A percentile compares a stretch with the other conserved stretches of the same genome.
phyloP scores from a whole-genome alignment of 2,888 invertebrate genomes.

The Cyclophora albipunctata region DNA sequence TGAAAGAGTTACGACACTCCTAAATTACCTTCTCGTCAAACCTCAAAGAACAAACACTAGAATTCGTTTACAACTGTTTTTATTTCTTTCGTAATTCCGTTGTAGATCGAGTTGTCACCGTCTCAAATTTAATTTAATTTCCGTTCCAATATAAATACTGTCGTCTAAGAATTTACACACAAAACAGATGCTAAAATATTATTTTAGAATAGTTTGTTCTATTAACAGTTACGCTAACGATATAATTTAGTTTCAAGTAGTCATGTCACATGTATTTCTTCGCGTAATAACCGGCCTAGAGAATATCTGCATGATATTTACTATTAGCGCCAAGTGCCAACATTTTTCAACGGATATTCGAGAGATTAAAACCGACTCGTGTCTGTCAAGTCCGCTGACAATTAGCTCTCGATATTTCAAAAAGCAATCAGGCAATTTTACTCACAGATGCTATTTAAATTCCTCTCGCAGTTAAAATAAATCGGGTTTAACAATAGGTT shows the following conservation, averaged over 20 bases:
- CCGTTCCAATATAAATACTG: slow-evolving; percentile 28
- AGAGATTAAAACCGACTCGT: too few relatives aligned
- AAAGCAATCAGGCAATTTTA: too few relatives aligned
- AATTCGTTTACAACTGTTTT: slow-evolving; percentile 20
- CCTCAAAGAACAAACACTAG: slow-evolving; percentile 17
- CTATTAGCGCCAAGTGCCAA: background rate
- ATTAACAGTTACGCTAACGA: slow-evolving; percentile 10
- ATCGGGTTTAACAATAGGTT: too few relatives aligned
- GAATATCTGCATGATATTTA: background rate
- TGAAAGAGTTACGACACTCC: slow-evolving; percentile 10
- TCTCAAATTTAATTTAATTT: slow-evolving; percentile 25
- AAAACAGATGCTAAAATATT: slow-evolving; percentile 29
- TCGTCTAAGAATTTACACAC: slow-evolving; percentile 31
- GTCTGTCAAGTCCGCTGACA: too few relatives aligned
- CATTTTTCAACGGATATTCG: too few relatives aligned
- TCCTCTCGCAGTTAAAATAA: too few relatives aligned
- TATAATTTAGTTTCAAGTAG: slow-evolving; percentile 8
- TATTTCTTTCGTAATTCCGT: slow-evolving; percentile 21
- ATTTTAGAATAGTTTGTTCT: slow-evolving; percentile 8
- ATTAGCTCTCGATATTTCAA: too few relatives aligned
- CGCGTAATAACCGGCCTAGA: slow-evolving; percentile 5
- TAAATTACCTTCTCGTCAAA: slow-evolving; percentile 11
- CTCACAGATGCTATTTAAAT: too few relatives aligned
- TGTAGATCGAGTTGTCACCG: slow-evolving; percentile 22
- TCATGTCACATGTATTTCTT: slow-evolving; percentile 7